phyloP scores from a whole-genome alignment of 1,140 invertebrate genomes.

The Pararge aegeria region DNA sequence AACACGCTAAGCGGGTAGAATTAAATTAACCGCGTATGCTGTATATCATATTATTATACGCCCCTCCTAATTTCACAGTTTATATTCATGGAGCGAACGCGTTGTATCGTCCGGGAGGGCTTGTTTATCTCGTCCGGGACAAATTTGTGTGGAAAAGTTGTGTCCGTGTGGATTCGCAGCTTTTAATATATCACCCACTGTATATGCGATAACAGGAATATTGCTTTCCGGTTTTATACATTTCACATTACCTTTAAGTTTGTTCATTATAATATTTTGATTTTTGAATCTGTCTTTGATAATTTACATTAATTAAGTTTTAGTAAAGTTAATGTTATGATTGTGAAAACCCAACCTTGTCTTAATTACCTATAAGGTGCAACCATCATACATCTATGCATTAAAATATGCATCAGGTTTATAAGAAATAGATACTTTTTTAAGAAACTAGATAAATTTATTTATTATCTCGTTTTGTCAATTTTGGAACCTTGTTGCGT shows the following conservation, averaged over 20 bases:
- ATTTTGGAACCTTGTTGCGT: too few species aligned
- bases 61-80: constrained; percentile 65
- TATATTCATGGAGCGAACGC: constrained; percentile 64
- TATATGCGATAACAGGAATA: neutral
- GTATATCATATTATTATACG: constrained; percentile 58
- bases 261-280: neutral
- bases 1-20: constrained; percentile 41
- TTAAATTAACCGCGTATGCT: constrained; percentile 60
- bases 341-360: too few species aligned
- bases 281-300: too few species aligned
- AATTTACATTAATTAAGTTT: too few species aligned
- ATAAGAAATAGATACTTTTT: too few species aligned
- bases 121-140: constrained; percentile 62
- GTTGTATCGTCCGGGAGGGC: constrained; percentile 43
- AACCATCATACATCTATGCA: too few species aligned
- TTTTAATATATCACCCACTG: constrained; percentile 23
- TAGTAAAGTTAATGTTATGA: too few species aligned
- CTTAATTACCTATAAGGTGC: too few species aligned
- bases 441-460: too few species aligned
- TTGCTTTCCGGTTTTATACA: neutral
- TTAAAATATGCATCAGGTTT: too few species aligned
- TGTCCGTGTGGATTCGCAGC: constrained; percentile 30
- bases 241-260: neutral
- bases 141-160: constrained; percentile 50
- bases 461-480: too few species aligned